Evolutionary conservation across 2,888 invertebrate genomes (phyloP), one percentile per base, ranked within the genome.

Genomic region (Athalia circularis): DNA sequence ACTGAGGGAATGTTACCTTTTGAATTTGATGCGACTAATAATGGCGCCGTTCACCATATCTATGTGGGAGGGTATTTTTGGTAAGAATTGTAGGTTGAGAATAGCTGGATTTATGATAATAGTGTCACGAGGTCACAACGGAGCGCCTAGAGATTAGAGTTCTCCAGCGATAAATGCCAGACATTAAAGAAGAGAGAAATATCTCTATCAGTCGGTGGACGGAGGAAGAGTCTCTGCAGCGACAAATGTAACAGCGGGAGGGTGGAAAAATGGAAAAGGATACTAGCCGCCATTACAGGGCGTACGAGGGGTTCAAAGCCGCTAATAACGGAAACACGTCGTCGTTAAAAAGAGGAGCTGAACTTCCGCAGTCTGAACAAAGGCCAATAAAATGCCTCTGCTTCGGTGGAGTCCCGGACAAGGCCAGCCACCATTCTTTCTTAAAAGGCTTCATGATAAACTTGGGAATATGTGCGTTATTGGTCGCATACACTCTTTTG

Each of bases 361-460:
- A 86, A 43, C 82, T 84, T 47, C 82, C 82, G 67, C 87, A 88
- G 75, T 79, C 84, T 45, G 82, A 82, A 57, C 84, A 86, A 61
- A 82, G 84, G n/a, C 88, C 87, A 81, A 86, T 88, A 80, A 87
- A 88, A 77, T 89, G 89, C 64, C 85, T 90, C 45, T 90, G 90
- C 83, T 90, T 90, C 81, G 90, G 90, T 43, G 89, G 89, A 7
- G 88, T 89, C 45, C 88, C 89, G 64, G 90, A 90, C 83, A 89
- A 89, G 80, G 89, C 90, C 43, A 89, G 89, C 81, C 87, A 88
- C 79, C 90, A 90, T 79, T 90, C 94, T 84, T 94, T 95, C 87
- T 91, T 94, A 85, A 94, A 95, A 77, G 95, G 95, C 11, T 93
- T 95, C 81, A 92, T 96, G 84, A 96, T 96, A 81, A 96, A 97